A percentile compares a stretch with the other conserved stretches of the same genome.
Conservation (phyloP, 2,113 vertebrate genomes). For the Oxyura jamaicensis region DNA sequence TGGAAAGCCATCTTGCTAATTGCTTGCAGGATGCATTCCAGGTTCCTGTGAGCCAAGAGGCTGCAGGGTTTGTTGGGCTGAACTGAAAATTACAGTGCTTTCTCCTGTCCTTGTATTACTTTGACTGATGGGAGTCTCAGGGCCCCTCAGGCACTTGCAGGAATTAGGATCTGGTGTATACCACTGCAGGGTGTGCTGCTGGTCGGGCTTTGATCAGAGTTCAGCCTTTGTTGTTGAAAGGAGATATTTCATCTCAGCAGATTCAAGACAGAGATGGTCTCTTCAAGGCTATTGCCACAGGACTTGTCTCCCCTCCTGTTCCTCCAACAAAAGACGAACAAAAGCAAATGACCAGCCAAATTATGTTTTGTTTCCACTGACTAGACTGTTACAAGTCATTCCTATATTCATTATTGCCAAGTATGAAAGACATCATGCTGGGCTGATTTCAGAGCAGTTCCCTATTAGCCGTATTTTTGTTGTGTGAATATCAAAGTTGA, state of each 20-base stretch:
- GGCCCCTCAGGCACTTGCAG: neutral
- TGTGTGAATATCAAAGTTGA: neutral
- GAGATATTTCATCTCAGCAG: conserved; percentile 60
- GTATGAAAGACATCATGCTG: conserved; percentile 30
- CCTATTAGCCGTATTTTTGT: conserved; percentile 41
- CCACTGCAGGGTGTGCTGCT: conserved; percentile 14
- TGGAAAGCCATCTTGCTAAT: conserved; percentile 52
- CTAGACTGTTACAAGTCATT: neutral
- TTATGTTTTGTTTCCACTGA: neutral
- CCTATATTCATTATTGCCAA: conserved; percentile 19
- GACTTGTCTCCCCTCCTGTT: conserved; percentile 22
- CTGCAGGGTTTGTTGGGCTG: conserved; percentile 41
- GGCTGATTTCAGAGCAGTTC: conserved; percentile 29
- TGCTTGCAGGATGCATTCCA: conserved; percentile 55
- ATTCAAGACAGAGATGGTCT: conserved; percentile 31
- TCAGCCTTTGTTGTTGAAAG: conserved; percentile 67
- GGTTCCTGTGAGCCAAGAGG: conserved; percentile 28
- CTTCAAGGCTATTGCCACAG: conserved; percentile 40
- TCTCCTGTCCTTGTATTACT: conserved; percentile 14
- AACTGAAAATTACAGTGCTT: conserved; percentile 35
- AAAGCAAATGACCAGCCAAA: conserved; percentile 54
- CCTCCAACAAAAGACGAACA: neutral
- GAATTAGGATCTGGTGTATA: conserved; percentile 12
- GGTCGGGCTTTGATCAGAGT: conserved; percentile 61
- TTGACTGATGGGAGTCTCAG: conserved; percentile 36